These are phyloP conservation scores for Pipra filicauda DNA, from an alignment of 2,113 vertebrate genomes.

Conservation along the genomic window DNA sequence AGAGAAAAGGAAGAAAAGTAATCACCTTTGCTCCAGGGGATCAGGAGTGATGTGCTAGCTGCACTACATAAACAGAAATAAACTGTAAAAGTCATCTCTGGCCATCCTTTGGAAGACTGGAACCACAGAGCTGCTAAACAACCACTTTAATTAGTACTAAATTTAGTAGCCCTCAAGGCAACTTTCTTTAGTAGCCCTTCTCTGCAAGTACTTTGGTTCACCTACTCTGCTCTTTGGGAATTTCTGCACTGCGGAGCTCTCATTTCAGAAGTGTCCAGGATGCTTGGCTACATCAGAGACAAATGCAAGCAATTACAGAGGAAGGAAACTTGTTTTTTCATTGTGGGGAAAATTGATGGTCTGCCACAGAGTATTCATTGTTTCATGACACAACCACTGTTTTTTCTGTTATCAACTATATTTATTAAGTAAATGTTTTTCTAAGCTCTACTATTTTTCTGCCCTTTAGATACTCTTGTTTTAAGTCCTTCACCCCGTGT, in stretches of 20 bases:
- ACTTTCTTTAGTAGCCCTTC: background rate
- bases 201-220: background rate
- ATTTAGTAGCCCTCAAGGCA: background rate
- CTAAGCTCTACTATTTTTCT: conserved; percentile 42
- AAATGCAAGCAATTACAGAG: background rate
- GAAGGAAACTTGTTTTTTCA: background rate
- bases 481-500: background rate
- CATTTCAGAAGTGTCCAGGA: background rate
- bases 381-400: background rate
- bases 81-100: background rate
- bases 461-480: background rate
- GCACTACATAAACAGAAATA: background rate
- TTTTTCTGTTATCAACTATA: conserved; percentile 8
- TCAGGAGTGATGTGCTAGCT: background rate
- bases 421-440: conserved; percentile 57
- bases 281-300: background rate
- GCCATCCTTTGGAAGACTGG: background rate
- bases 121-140: background rate
- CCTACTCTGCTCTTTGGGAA: background rate
- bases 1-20: background rate
- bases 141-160: background rate
- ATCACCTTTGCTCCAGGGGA: background rate
- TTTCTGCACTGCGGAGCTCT: background rate
- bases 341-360: background rate
- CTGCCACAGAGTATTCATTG: background rate